Conservation (phyloP, 2,113 vertebrate species). For the Meleagris gallopavo region DNA sequence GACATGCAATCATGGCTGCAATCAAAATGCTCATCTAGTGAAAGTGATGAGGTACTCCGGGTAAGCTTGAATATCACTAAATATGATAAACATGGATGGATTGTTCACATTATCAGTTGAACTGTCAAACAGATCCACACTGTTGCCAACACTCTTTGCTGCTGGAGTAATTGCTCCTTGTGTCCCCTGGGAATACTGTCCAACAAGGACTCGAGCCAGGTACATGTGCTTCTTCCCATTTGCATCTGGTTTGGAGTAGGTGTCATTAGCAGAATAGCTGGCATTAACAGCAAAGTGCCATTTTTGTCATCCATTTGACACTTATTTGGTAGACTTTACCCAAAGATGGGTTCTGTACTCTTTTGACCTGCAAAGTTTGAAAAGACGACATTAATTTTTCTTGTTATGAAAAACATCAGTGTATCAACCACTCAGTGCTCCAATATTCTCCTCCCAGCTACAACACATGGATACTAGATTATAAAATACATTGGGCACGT, state of each 20-base stretch:
- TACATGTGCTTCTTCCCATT: constrained; percentile 78
- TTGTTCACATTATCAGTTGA: constrained; percentile 25
- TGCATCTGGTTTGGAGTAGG: constrained; percentile 68
- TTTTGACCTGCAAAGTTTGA: constrained; percentile 82
- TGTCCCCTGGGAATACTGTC: constrained; percentile 73
- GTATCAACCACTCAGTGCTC: neutral
- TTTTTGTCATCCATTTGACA: constrained; percentile 84
- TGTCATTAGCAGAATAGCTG: constrained; percentile 60
- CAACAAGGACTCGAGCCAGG: constrained; percentile 83
- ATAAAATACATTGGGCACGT: neutral
- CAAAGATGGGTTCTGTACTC: constrained; percentile 84
- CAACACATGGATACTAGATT: neutral
- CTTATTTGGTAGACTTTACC: constrained; percentile 87
- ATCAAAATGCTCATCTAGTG: neutral
- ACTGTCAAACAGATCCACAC: constrained; percentile 80
- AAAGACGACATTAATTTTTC: neutral
- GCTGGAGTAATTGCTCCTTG: constrained; percentile 64
- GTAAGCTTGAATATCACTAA: constrained; percentile 84
- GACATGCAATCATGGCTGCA: neutral
- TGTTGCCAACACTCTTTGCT: constrained; percentile 3
- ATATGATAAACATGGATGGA: constrained; percentile 82
- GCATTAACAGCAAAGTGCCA: constrained; percentile 80
- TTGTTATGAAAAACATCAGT: neutral
- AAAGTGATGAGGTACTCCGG: constrained; percentile 88
- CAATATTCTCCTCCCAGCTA: neutral